These are phyloP conservation scores for Metallyticus violacea DNA, from an alignment of 2,888 invertebrate genomes.

Conservation along the genomic window DNA sequence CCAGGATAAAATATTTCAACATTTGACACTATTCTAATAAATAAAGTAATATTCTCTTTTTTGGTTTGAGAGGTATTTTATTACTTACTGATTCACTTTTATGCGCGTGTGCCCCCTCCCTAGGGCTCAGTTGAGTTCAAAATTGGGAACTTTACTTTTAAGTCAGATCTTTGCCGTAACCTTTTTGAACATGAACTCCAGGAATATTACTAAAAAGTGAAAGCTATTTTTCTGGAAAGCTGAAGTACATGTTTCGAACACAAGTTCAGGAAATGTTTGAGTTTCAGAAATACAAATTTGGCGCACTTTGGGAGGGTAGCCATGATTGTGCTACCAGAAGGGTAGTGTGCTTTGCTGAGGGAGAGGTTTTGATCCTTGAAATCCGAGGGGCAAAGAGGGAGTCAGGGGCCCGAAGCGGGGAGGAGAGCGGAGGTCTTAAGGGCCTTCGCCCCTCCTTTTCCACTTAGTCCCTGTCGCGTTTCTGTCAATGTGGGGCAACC, in stretches of 20 bases:
- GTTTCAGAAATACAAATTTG: constrained; percentile 42
- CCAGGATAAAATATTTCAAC: too few species aligned
- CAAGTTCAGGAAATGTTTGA: too few species aligned
- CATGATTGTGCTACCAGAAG: constrained; percentile 39
- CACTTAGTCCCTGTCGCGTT: constrained; percentile 50
- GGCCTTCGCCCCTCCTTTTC: constrained; percentile 46
- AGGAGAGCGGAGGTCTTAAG: constrained; percentile 16
- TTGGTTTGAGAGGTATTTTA: too few species aligned
- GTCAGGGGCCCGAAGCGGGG: background rate
- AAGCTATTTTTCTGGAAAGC: background rate
- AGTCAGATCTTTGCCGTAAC: too few species aligned
- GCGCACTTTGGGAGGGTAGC: constrained; percentile 43
- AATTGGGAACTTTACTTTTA: too few species aligned
- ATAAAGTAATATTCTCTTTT: too few species aligned
- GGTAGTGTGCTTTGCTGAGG: background rate
- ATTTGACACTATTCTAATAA: too few species aligned
- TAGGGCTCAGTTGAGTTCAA: too few species aligned
- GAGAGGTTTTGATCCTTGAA: background rate
- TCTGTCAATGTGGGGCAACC: constrained; percentile 49
- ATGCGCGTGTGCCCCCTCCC: too few species aligned
- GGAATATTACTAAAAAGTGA: background rate
- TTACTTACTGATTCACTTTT: too few species aligned
- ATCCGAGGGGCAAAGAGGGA: background rate
- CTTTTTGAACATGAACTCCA: background rate
- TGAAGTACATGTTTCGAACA: background rate